A percentile compares a stretch with the other conserved stretches of the same genome.
Conservation (phyloP, 1,140 invertebrate species). For the Eulimnadia texana region DNA sequence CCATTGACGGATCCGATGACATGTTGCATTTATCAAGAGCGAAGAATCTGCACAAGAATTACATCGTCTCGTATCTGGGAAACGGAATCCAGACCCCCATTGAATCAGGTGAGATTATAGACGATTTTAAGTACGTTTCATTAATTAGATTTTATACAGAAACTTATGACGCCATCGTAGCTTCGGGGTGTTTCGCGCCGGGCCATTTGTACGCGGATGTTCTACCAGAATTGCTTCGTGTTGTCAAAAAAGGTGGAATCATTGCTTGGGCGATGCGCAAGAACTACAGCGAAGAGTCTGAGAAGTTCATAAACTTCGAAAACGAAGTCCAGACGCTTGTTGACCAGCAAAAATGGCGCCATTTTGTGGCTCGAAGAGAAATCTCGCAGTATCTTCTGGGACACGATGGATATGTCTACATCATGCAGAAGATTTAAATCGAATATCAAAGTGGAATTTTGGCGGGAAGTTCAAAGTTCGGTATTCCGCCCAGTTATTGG, state of each 20-base stretch:
- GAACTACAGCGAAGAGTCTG: slow-evolving; percentile 7
- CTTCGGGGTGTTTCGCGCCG: slow-evolving; percentile 19
- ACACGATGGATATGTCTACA: slow-evolving; percentile 14
- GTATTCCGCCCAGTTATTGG: too few species aligned
- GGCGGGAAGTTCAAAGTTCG: not conserved
- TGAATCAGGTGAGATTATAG: slow-evolving; percentile 5
- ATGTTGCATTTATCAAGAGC: slow-evolving; percentile 18
- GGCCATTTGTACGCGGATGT: slow-evolving; percentile 18
- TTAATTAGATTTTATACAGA: not conserved
- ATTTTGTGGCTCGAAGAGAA: not conserved
- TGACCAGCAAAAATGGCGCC: slow-evolving; percentile 1
- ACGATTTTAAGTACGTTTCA: not conserved
- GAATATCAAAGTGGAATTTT: not conserved
- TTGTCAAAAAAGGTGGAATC: slow-evolving; percentile 17
- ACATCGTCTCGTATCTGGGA: slow-evolving; percentile 16
- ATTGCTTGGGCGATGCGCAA: slow-evolving; percentile 15
- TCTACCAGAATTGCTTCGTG: slow-evolving; percentile 16
- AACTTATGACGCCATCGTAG: slow-evolving; percentile 20
- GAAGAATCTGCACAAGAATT: slow-evolving; percentile 16
- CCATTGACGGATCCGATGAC: slow-evolving; percentile 18
- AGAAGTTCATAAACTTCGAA: slow-evolving; percentile 13
- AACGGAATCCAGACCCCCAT: slow-evolving; percentile 15
- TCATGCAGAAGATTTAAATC: slow-evolving; percentile 14
- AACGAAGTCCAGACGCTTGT: slow-evolving; percentile 4
- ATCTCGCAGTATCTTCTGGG: slow-evolving; percentile 10